phyloP scores from a whole-genome alignment of 2,888 invertebrate genomes.

The Amorpha juglandis region DNA sequence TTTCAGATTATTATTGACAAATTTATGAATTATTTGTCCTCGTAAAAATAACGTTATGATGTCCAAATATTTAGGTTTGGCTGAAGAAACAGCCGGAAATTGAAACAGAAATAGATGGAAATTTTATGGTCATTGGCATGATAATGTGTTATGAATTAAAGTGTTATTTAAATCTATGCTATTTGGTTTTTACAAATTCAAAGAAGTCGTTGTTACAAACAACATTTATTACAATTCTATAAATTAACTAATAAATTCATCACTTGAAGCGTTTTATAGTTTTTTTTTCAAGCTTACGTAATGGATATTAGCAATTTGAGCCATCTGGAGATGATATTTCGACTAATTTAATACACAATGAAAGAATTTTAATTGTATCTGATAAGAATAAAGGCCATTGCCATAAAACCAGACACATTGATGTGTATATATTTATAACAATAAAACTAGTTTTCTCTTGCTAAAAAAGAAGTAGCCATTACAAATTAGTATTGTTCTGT shows the following conservation, averaged over 20 bases:
- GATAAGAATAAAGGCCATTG: neutral
- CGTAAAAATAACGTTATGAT: neutral
- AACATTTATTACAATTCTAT: too few species aligned
- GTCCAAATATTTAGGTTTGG: slow-evolving; percentile 6
- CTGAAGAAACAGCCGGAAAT: neutral
- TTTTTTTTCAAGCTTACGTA: neutral
- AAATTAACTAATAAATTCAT: neutral
- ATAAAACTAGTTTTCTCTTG: neutral
- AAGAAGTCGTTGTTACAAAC: too few species aligned
- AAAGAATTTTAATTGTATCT: slow-evolving; percentile 9
- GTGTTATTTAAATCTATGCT: too few species aligned
- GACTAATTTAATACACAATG: slow-evolving; percentile 14
- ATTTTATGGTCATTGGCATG: too few species aligned
- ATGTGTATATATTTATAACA: neutral
- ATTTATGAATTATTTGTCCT: slow-evolving; percentile 1
- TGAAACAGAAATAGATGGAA: too few species aligned
- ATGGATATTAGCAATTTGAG: slow-evolving; percentile 18
- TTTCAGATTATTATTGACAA: neutral
- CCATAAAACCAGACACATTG: slow-evolving; percentile 4
- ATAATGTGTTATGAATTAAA: too few species aligned
- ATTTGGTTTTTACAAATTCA: too few species aligned
- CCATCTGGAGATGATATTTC: slow-evolving; percentile 3
- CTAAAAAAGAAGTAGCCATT: neutral
- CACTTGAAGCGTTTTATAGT: neutral
- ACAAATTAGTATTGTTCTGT: slow-evolving; percentile 5